Conservation (phyloP, 2,113 vertebrate species). For the Irena cyanogastra region DNA sequence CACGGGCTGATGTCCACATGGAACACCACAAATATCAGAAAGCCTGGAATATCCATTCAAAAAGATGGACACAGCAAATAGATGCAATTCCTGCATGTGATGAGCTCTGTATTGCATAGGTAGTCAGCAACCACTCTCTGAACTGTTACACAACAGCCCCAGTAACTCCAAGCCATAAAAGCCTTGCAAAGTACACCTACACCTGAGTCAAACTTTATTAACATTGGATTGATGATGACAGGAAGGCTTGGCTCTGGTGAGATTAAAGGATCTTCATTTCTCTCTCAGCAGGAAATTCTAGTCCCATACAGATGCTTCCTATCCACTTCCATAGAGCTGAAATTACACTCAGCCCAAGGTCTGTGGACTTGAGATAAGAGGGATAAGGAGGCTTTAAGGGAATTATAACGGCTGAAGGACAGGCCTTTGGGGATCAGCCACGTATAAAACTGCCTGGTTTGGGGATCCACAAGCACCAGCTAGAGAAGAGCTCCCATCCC, state of each 20-base stretch:
- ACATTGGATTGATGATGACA: neutral
- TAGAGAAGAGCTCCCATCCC: neutral
- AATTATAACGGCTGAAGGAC: neutral
- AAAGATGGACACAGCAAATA: neutral
- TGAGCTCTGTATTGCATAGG: neutral
- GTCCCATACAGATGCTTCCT: neutral
- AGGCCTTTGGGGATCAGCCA: neutral
- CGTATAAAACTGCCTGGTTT: neutral
- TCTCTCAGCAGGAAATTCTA: neutral
- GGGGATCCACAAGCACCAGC: neutral
- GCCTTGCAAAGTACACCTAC: neutral
- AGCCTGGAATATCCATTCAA: neutral
- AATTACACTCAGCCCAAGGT: neutral
- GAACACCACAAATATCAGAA: neutral
- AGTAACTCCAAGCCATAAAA: neutral
- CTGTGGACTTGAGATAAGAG: neutral
- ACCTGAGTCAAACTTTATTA: neutral
- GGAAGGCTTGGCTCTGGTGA: neutral
- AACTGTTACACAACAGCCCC: neutral
- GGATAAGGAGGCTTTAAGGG: neutral
- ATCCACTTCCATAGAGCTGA: neutral
- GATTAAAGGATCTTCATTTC: neutral
- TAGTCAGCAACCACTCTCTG: neutral
- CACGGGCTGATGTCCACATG: neutral
- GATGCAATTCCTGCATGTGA: neutral